phyloP scores from a whole-genome alignment of 2,113 vertebrate species.

The Stegastes partitus region DNA sequence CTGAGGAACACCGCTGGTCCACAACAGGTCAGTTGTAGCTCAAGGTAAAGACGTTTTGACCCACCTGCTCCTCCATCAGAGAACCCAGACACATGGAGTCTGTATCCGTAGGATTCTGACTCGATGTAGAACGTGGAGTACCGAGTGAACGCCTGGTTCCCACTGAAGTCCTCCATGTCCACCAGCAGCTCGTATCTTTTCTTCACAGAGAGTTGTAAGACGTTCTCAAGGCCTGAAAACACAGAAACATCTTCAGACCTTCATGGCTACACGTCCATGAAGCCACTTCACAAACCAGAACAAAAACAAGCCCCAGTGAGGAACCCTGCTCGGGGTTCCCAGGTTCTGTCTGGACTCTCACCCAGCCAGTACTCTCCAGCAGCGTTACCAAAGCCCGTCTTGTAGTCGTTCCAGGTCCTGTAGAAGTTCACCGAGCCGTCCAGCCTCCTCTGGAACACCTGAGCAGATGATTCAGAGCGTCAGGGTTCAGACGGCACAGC shows the following conservation, averaged over 20 bases:
- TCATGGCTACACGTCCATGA: too few species aligned
- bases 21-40: too few species aligned
- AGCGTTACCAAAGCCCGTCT: constrained; percentile 39
- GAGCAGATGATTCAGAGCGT: too few species aligned
- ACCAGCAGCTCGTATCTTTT: constrained; percentile 43
- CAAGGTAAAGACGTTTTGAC: not conserved
- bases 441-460: constrained; percentile 51
- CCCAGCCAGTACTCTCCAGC: constrained; percentile 61
- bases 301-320: too few species aligned
- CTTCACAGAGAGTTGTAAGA: constrained; percentile 13
- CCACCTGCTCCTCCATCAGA: constrained; percentile 50
- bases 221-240: too few species aligned
- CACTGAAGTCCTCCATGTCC: constrained; percentile 57
- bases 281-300: too few species aligned
- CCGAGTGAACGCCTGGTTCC: constrained; percentile 7
- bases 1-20: too few species aligned
- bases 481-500: too few species aligned
- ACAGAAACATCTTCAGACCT: constrained; percentile 44
- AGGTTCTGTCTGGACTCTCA: constrained; percentile 13
- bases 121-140: constrained; percentile 51
- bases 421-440: constrained; percentile 52
- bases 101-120: not conserved
- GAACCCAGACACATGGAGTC: constrained; percentile 45
- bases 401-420: constrained; percentile 43
- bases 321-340: too few species aligned